These are phyloP conservation scores for Picathartes gymnocephalus DNA, from an alignment of 2,113 vertebrate genomes.

Conservation along the genomic window DNA sequence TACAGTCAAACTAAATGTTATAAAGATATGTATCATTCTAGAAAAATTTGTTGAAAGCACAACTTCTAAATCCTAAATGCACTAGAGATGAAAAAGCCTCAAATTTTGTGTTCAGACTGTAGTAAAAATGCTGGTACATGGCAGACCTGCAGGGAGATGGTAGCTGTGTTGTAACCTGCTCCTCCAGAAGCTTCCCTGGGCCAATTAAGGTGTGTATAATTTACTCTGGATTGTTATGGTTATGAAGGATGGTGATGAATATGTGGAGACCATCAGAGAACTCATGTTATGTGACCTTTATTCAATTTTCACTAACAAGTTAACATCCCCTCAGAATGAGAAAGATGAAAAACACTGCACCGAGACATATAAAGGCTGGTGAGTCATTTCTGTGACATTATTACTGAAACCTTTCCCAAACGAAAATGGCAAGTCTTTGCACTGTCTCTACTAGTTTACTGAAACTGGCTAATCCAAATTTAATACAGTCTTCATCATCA, in stretches of 20 bases:
- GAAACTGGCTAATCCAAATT: neutral
- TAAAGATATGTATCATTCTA: neutral
- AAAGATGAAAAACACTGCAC: neutral
- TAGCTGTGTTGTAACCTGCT: neutral
- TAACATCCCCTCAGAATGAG: neutral
- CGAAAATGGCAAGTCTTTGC: neutral
- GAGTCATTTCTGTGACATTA: neutral
- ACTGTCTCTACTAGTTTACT: neutral
- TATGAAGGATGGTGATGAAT: neutral
- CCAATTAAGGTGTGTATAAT: neutral
- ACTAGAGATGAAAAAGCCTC: neutral
- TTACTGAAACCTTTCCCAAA: neutral
- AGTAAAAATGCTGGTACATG: neutral
- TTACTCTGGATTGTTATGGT: neutral
- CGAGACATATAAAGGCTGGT: neutral
- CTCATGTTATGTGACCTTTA: neutral
- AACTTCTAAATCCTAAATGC: neutral
- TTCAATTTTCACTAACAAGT: neutral
- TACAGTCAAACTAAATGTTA: neutral
- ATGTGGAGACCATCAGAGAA: neutral
- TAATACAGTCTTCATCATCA: neutral
- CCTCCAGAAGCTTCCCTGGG: neutral
- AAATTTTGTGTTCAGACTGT: neutral
- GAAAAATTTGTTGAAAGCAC: neutral
- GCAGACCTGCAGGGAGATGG: neutral